Base-by-base conservation (phyloP, 2,888 invertebrate genomes). In the Platerodrilus igneus region DNA sequence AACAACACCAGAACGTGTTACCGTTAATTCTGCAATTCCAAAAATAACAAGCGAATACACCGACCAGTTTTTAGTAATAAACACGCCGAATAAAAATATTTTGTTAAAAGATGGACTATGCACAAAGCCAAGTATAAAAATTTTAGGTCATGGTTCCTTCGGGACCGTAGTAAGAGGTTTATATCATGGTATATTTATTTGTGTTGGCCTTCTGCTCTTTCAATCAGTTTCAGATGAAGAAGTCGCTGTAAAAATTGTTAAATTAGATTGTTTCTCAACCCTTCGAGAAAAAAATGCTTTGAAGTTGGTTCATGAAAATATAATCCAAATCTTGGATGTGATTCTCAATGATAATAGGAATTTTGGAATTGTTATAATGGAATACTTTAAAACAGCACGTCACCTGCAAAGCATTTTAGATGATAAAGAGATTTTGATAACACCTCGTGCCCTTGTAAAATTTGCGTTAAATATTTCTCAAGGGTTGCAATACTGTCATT, bases 151-250 rank as follows among this genome's bases (percentile, higher is more conserved):
- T 47, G 67, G 67, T 14, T 41, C 55, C 6, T 67, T 67, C 50
- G 67, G 67, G n/a, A 59, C 58, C n/a, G 64, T 67, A 5, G 56
- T 66, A 27, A 55, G 53, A 44, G 63, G 62, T 14, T 39, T 48
- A n/a, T 56, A 59, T 49, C 56, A 60, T 55, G 61, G 65, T 65
- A 56, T 31, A 9, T 27, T 15, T 8, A 52, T 53, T 37, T 28
- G 62, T 23, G 10, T 5, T 31, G 10, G 11, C 10, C 13, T 15
- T 6, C 2, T 14, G 13, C n/a, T 3, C 17, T 30, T n/a, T 13
- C 3, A 18, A 19, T 30, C 9, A 19, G 13, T 53, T 53, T 37
- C 28, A 64, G 66, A 54, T 16, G 23, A 48, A 38, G 42, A 47
- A 21, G 64, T 64, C 13, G 66, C 65, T 7, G 53, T 62, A n/a